A percentile compares a stretch with the other conserved stretches of the same genome.
Conservation (phyloP, 2,113 vertebrate genomes). For the Copsychus sechellarum region DNA sequence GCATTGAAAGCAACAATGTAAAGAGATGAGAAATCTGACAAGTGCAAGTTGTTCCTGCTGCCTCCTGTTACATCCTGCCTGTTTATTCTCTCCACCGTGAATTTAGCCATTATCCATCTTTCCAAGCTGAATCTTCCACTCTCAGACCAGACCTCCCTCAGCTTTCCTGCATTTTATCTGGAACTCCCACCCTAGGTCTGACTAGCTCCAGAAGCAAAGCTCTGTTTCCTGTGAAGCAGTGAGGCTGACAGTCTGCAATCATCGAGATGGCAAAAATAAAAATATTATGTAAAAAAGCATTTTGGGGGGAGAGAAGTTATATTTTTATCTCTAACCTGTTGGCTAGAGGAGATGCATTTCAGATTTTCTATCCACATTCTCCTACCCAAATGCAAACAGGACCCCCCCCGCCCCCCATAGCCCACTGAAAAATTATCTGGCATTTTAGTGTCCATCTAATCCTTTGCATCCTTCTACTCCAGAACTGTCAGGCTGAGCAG, state of each 20-base stretch:
- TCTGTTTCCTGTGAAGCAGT: background rate
- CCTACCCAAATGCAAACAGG: background rate
- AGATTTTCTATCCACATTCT: background rate
- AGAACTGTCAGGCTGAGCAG: background rate
- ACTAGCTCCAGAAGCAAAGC: background rate
- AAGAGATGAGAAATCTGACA: background rate
- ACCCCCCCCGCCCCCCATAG: rapidly evolving
- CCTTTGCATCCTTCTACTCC: background rate
- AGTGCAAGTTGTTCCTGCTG: background rate
- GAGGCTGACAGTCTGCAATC: background rate
- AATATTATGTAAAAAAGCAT: background rate
- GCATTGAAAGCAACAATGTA: background rate
- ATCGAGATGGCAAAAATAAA: background rate
- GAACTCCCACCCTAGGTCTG: background rate
- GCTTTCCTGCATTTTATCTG: background rate
- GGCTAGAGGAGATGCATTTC: background rate
- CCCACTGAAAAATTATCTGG: background rate
- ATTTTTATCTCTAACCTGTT: background rate
- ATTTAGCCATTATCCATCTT: background rate
- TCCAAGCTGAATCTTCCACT: background rate
- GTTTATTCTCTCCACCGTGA: background rate
- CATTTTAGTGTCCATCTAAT: background rate
- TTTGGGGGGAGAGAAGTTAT: background rate
- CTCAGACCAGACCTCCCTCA: background rate
- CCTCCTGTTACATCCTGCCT: background rate